phyloP scores from a whole-genome alignment of 2,113 vertebrate genomes.

The Brachyhypopomus occidentalis region DNA sequence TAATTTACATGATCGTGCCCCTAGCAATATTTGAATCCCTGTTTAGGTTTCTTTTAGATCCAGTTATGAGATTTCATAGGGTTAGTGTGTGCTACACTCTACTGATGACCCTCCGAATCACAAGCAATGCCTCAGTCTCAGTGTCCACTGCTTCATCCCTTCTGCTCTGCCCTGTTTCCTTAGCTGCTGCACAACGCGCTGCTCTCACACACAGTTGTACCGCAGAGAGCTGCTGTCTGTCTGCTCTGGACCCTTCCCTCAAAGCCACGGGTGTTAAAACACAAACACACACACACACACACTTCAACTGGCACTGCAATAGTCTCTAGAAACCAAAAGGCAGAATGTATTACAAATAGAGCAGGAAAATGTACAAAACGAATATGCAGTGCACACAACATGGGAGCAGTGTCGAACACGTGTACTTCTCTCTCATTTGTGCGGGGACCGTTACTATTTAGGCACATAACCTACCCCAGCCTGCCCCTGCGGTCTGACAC shows the following conservation, averaged over 20 bases:
- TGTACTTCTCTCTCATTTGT: not conserved
- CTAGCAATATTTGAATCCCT: conserved; percentile 3
- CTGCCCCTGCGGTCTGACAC: not conserved
- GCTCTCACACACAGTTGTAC: not conserved
- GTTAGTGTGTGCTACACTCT: conserved; percentile 8
- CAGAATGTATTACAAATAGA: no score
- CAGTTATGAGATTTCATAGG: conserved; percentile 9
- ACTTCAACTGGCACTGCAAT: not conserved
- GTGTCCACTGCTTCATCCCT: conserved; percentile 1
- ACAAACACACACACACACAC: not conserved
- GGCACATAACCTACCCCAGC: not conserved
- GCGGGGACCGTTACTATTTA: not conserved
- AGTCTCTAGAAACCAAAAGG: not conserved
- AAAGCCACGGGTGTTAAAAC: not conserved
- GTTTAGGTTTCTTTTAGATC: not conserved
- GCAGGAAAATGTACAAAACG: not conserved
- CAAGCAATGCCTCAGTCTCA: not conserved
- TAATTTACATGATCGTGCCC: not conserved
- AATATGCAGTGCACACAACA: not conserved
- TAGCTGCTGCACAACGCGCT: conserved; percentile 24
- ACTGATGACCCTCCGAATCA: conserved; percentile 6
- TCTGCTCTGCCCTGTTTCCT: conserved; percentile 22
- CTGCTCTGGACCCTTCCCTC: not conserved
- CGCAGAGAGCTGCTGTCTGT: not conserved
- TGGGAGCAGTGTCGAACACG: not conserved